These are phyloP conservation scores for Cephus rjabovi DNA, from an alignment of 2,888 invertebrate species.

Conservation along the genomic window DNA sequence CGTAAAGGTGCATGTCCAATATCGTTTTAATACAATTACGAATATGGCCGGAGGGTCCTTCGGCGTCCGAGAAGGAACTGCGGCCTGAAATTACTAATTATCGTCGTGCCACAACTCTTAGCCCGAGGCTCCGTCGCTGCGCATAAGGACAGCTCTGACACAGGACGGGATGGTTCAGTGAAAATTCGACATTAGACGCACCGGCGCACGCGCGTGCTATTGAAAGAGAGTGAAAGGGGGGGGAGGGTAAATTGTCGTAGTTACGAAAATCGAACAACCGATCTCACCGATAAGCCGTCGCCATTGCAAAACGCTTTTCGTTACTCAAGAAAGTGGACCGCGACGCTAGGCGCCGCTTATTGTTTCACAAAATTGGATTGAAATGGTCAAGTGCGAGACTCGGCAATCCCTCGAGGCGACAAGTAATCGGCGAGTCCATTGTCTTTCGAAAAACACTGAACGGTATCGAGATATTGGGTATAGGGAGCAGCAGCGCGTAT, in stretches of 20 bases:
- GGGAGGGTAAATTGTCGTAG: neutral
- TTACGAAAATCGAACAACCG: constrained; percentile 3
- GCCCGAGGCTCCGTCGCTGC: neutral
- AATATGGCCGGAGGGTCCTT: neutral
- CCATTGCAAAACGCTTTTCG: neutral
- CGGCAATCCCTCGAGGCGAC: neutral
- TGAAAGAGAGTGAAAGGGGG: neutral
- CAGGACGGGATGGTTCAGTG: neutral
- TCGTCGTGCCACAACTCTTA: neutral
- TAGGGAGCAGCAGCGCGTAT: neutral
- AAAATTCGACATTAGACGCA: neutral
- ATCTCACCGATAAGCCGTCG: constrained; percentile 7
- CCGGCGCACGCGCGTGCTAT: neutral
- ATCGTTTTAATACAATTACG: neutral
- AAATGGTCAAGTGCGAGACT: neutral
- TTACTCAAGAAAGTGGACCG: constrained; percentile 9
- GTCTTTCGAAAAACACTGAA: neutral
- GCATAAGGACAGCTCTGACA: neutral
- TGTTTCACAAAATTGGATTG: constrained; percentile 10
- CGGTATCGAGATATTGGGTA: neutral
- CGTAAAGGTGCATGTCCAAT: neutral
- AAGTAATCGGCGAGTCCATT: neutral
- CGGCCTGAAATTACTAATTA: constrained; percentile 4
- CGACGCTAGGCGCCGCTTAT: neutral
- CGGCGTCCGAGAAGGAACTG: neutral